Percentiles rank a stretch among this genome's conserved stretches.
phyloP scores from a whole-genome alignment of 92 coral and sea anemone genomes.

The Parazoanthus swiftii region DNA sequence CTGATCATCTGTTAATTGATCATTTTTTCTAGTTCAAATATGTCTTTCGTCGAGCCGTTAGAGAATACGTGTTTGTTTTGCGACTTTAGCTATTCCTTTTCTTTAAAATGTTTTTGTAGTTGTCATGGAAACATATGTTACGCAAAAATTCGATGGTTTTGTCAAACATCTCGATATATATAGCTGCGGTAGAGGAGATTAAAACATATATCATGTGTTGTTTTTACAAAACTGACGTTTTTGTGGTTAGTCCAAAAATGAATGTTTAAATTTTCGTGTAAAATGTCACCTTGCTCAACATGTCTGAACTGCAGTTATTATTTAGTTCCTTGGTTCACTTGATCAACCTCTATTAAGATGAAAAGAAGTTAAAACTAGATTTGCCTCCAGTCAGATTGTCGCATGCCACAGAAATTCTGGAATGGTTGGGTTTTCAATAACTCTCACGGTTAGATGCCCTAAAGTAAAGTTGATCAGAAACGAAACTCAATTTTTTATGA shows the following conservation, averaged over 20 bases:
- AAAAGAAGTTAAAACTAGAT: too few species aligned
- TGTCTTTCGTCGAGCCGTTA: too few species aligned
- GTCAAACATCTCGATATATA: background rate
- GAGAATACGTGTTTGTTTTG: too few species aligned
- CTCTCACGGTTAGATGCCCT: background rate
- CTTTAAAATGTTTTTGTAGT: background rate
- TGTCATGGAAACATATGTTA: background rate
- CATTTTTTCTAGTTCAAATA: too few species aligned
- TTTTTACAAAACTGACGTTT: background rate
- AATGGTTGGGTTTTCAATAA: too few species aligned
- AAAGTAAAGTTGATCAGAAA: background rate
- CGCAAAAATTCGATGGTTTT: background rate
- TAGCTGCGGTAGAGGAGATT: background rate
- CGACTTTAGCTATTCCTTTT: too few species aligned
- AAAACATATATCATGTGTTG: background rate
- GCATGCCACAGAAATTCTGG: too few species aligned
- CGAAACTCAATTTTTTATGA: background rate
- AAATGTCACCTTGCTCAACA: background rate
- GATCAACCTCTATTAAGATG: too few species aligned
- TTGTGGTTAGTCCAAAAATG: background rate
- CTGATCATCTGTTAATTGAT: background rate
- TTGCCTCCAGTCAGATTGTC: background rate
- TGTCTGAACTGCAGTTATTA: background rate
- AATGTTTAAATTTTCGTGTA: background rate
- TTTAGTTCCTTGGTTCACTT: background rate